Evolutionary conservation across 2,888 invertebrate genomes (phyloP), one percentile per base, ranked within the genome.

Genomic region (Altica lythri): DNA sequence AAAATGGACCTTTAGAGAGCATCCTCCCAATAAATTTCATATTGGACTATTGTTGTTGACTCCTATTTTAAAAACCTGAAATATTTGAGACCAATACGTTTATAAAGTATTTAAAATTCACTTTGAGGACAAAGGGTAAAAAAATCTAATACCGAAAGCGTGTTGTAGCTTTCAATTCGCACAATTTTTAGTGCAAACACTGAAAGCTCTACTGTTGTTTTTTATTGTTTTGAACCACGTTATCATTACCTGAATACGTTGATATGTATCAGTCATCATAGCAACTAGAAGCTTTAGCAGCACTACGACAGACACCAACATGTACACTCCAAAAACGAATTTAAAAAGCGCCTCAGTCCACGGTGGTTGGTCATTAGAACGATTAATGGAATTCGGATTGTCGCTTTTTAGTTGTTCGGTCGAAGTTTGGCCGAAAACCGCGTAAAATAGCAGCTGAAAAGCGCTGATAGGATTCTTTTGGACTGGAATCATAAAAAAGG

Each of bases 191-290:
- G n/a, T n/a, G n/a, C n/a, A n/a, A n/a, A 38, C 38, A 37, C 42
- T 50, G 56, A 53, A 55, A 35, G 44, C 50, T 52, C 29, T 27
- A 42, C 30, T n/a, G n/a, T n/a, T n/a, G n/a, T n/a, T n/a, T n/a
- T n/a, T n/a, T n/a, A n/a, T n/a, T n/a, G n/a, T 34, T 53, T 40
- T 49, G 53, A 56, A 55, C 63, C 61, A 64, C 57, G 61, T 63
- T 57, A 25, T 57, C 56, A 79, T 83, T 86, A 89, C 95, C 86
- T 98, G 95, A 75, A 98, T 98, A 76, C 95, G 85, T 78, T 99
- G 98, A 79, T 99, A 99, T 58, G 99, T 99, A 84, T 99, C 98
- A 75, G 97, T 96, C 97, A 99, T 98, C 98, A 99, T 99, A 83
- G 99, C 99, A 84, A 99, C 99, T 77, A 99, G 90, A 66, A 99